phyloP scores from a whole-genome alignment of 2,113 vertebrate species.

The Tympanuchus pallidicinctus region DNA sequence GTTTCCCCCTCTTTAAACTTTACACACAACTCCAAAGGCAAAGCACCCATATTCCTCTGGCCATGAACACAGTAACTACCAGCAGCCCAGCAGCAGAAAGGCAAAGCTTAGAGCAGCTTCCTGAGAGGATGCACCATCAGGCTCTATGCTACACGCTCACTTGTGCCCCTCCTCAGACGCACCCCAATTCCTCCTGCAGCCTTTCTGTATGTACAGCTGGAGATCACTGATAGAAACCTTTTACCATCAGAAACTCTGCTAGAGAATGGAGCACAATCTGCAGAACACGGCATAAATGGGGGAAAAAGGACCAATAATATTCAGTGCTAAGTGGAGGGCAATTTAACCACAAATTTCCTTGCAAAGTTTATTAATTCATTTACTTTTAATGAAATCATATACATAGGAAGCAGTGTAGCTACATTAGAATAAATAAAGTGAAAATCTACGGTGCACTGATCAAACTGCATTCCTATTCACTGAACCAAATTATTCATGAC shows the following conservation, averaged over 20 bases:
- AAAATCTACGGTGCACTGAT: neutral
- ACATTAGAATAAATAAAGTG: neutral
- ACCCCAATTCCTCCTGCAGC: neutral
- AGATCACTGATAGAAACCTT: neutral
- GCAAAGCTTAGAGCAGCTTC: neutral
- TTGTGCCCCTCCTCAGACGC: rapidly evolving
- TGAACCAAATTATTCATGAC: neutral
- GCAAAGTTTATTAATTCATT: neutral
- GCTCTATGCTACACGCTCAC: neutral
- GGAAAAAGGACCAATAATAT: neutral
- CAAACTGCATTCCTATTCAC: neutral
- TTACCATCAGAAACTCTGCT: neutral
- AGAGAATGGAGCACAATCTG: neutral
- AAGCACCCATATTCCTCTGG: neutral
- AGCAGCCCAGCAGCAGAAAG: neutral
- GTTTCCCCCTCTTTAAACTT: neutral
- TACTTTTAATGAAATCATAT: neutral
- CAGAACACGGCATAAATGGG: rapidly evolving
- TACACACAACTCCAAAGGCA: neutral
- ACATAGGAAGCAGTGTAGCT: neutral
- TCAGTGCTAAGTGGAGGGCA: neutral
- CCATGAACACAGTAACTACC: neutral
- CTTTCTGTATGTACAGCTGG: neutral
- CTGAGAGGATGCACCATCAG: neutral
- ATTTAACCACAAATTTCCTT: neutral